Percentiles rank a stretch among this genome's conserved stretches.
These are phyloP conservation scores for Nomia melanderi DNA, from an alignment of 1,140 invertebrate genomes.

Conservation along the genomic window DNA sequence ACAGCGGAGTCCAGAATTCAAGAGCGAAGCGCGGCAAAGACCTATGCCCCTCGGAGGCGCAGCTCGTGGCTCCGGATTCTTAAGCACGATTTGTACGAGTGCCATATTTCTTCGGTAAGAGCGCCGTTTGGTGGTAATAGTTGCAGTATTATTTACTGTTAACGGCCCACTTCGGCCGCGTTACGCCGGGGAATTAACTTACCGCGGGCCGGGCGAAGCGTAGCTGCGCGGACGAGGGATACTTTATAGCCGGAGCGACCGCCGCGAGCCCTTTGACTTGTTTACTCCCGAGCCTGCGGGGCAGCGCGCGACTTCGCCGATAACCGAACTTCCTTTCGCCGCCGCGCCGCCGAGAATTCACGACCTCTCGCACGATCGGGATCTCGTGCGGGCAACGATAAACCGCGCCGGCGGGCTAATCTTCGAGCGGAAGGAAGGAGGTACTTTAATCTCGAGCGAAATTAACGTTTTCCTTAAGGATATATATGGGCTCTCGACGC, in stretches of 20 bases:
- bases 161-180: slow-evolving; percentile 66
- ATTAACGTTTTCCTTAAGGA: slow-evolving; percentile 1
- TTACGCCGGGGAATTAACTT: slow-evolving; percentile 73
- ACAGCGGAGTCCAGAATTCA: background rate
- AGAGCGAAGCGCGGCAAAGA: background rate
- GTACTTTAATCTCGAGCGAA: slow-evolving; percentile 11
- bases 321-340: background rate
- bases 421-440: background rate
- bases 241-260: slow-evolving; percentile 61
- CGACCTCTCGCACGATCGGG: background rate
- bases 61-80: slow-evolving; percentile 31
- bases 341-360: background rate
- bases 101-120: slow-evolving; percentile 57
- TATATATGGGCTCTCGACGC: background rate
- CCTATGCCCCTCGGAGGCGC: slow-evolving; percentile 14
- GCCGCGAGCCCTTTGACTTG: slow-evolving; percentile 55
- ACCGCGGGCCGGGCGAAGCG: slow-evolving; percentile 62
- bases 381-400: background rate
- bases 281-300: slow-evolving; percentile 54
- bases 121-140: slow-evolving; percentile 65
- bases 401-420: background rate
- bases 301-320: background rate
- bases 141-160: slow-evolving; percentile 74
- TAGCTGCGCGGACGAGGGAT: slow-evolving; percentile 57
- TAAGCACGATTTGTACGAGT: slow-evolving; percentile 60